phyloP scores from a whole-genome alignment of 1,140 invertebrate genomes.

The Nilaparvata lugens region DNA sequence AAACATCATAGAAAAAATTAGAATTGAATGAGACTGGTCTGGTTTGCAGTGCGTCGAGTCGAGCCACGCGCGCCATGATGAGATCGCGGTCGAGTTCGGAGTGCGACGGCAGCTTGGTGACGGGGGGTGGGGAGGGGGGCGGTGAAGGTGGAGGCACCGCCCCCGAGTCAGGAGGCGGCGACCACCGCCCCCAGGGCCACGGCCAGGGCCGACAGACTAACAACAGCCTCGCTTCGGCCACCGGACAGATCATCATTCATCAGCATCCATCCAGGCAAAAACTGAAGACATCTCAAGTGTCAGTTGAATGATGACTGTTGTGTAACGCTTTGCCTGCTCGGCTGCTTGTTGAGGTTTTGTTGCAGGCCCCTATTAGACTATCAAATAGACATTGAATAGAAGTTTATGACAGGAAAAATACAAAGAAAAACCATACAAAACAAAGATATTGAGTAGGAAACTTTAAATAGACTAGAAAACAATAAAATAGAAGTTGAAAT shows the following conservation, averaged over 20 bases:
- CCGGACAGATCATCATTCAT: constrained; percentile 71
- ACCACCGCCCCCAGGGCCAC: no score
- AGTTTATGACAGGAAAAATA: no score
- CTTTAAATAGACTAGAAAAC: no score
- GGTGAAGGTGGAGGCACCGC: constrained; percentile 11
- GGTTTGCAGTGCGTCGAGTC: background rate
- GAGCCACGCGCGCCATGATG: background rate
- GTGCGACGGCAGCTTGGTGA: constrained; percentile 15
- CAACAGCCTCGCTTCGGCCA: constrained; percentile 73
- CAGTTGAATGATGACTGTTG: constrained; percentile 30
- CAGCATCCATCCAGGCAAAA: constrained; percentile 46
- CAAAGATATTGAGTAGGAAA: no score
- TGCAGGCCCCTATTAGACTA: no score
- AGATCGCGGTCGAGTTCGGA: constrained; percentile 21
- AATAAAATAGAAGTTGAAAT: no score
- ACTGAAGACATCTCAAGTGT: constrained; percentile 55
- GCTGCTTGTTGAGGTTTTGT: background rate
- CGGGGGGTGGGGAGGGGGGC: background rate
- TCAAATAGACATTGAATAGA: no score
- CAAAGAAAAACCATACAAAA: no score
- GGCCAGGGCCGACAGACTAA: constrained; percentile 72
- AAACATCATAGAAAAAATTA: no score
- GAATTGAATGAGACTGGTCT: no score
- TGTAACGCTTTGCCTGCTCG: background rate
- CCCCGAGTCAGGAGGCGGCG: constrained; percentile 9